Base-by-base conservation (phyloP, 2,888 invertebrate genomes). In the Diaphora mendica region DNA sequence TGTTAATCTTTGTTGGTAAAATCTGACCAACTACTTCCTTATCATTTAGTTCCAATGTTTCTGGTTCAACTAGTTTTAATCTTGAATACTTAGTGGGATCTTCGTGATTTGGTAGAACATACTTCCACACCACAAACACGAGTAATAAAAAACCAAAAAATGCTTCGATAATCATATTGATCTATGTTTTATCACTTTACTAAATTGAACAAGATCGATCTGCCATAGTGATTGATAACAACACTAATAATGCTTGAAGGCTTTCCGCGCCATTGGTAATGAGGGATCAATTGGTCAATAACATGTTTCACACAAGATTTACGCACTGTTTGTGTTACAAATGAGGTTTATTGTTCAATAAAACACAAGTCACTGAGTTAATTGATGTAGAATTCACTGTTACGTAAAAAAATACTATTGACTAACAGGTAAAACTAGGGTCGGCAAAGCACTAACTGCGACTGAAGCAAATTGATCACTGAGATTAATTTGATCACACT, bases 91-190 rank as follows among this genome's bases (percentile, higher is more conserved):
- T 77, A 67, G 79, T 77, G 70, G 78, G 74, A 42, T 83, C 74
- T 62, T 80, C 80, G 75, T 88, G 87, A n/a, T 72, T 69, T 23
- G 89, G 76, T 33, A 89, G 68, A 48, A 92, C 81, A 87, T 89
- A 94, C 80, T 93, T 95, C 93, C 94, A 95, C 66, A 94, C 72
- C 69, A 95, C 82, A 83, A 90, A 93, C 68, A 92, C 77, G 68
- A 95, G 77, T 69, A 92, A 88, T 78, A 91, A 91, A 68, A 95
- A 78, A 74, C 94, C 94, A 79, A 95, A 89, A 30, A 95, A 83
- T 68, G 92, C 85, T 91, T 94, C 94, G 79, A 91, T 90, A 79
- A 95, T 86, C 95, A 95, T 96, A 64, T 76, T 90, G 89, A 77
- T 79, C 82, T 83, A 79, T 86, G 80, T 90, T 78, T 84, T 89